Conservation (phyloP, 2,888 invertebrate species). For the Pterobdella sp. region DNA sequence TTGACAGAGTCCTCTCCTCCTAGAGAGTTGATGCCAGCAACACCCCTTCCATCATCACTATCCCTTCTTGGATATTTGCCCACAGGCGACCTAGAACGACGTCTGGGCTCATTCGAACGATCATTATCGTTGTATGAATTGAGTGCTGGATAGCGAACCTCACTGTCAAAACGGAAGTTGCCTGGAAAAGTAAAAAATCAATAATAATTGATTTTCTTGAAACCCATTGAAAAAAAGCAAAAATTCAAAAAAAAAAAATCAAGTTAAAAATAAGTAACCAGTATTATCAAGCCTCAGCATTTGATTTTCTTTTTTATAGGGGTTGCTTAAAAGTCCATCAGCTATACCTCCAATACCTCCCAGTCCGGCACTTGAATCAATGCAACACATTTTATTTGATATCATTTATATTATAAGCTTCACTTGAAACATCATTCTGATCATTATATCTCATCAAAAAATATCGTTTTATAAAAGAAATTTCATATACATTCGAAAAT, state of each 20-base stretch:
- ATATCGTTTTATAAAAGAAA: too few relatives aligned
- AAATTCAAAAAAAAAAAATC: slow-evolving; percentile 1
- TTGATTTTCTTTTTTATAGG: background rate
- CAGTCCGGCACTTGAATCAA: background rate
- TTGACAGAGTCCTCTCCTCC: slow-evolving; percentile 19
- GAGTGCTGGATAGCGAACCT: background rate
- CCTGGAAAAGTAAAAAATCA: slow-evolving; percentile 1
- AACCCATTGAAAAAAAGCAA: background rate
- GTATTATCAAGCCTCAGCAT: slow-evolving; percentile 28
- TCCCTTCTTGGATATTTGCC: background rate
- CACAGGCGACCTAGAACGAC: slow-evolving; percentile 6
- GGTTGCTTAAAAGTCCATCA: background rate
- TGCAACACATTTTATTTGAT: too few relatives aligned
- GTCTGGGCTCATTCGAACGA: background rate
- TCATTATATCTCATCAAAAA: too few relatives aligned
- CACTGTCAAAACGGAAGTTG: slow-evolving; percentile 8
- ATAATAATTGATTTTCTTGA: too few relatives aligned
- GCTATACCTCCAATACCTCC: slow-evolving; percentile 4
- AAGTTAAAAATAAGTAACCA: slow-evolving; percentile 13
- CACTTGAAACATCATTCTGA: too few relatives aligned
- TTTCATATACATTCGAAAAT: too few relatives aligned
- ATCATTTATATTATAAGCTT: too few relatives aligned
- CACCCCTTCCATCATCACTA: background rate
- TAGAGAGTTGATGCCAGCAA: background rate
- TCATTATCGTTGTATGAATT: background rate